Evolutionary conservation across 2,888 invertebrate genomes (phyloP).

Genomic region (Salpingus planirostris): DNA sequence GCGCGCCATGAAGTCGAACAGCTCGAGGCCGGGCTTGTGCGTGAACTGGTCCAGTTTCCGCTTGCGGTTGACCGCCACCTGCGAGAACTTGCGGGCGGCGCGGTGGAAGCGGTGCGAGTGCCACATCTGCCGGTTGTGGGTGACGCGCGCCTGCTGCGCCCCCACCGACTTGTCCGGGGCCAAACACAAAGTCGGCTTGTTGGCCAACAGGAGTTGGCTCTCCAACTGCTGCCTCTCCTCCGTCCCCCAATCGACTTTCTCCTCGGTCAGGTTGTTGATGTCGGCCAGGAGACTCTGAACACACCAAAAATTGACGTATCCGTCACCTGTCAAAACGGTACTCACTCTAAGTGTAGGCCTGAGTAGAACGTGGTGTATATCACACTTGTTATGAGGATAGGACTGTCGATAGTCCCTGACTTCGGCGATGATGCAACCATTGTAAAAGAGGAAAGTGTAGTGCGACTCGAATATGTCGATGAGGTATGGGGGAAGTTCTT

Average conservation of each 20-base stretch:
- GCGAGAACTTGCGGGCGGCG: slow-evolving; percentile 70
- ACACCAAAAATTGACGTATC: no score
- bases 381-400: slow-evolving; percentile 67
- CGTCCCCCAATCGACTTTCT: slow-evolving; percentile 51
- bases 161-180: slow-evolving; percentile 81
- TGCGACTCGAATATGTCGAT: slow-evolving; percentile 75
- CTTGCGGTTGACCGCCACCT: slow-evolving; percentile 72
- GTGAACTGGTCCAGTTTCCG: slow-evolving; percentile 79
- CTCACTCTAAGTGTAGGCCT: slow-evolving; percentile 77
- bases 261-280: slow-evolving; percentile 34
- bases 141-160: slow-evolving; percentile 63
- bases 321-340: neutral
- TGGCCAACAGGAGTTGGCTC: slow-evolving; percentile 76
- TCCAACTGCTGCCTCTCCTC: slow-evolving; percentile 74
- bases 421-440: slow-evolving; percentile 86
- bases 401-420: slow-evolving; percentile 81
- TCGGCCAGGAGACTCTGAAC: slow-evolving; percentile 34
- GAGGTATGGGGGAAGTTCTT: slow-evolving; percentile 80
- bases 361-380: slow-evolving; percentile 78
- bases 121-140: slow-evolving; percentile 64
- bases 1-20: slow-evolving; percentile 58
- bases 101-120: slow-evolving; percentile 66
- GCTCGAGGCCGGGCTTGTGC: slow-evolving; percentile 68
- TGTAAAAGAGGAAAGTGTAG: slow-evolving; percentile 80
- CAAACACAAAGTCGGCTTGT: slow-evolving; percentile 78